phyloP scores from a whole-genome alignment of 2,113 vertebrate species.

The Panurus biarmicus region DNA sequence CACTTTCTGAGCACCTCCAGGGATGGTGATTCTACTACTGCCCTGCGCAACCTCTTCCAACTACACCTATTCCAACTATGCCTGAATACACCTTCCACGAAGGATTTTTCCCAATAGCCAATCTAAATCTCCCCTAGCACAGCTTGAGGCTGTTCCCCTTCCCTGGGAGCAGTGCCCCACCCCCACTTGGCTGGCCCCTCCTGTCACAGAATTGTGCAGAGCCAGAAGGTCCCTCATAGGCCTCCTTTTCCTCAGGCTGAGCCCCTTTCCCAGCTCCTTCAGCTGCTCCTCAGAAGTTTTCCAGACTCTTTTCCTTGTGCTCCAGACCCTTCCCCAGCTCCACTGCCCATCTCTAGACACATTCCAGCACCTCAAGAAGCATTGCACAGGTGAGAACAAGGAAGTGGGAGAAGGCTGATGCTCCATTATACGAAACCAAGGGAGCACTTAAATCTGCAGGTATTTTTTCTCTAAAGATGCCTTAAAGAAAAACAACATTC shows the following conservation, averaged over 20 bases:
- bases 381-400: accelerated
- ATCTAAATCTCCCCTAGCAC: not conserved
- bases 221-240: not conserved
- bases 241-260: not conserved
- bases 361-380: not conserved
- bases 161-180: not conserved
- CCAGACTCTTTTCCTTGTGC: not conserved
- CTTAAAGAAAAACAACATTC: not conserved
- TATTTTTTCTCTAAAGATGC: not conserved
- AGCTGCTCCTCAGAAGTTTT: not conserved
- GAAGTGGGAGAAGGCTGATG: not conserved
- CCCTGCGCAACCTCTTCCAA: not conserved
- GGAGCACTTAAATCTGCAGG: not conserved
- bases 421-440: not conserved
- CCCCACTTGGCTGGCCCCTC: accelerated
- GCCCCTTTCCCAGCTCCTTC: not conserved
- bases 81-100: too few species aligned
- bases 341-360: not conserved
- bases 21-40: not conserved
- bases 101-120: not conserved
- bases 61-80: too few species aligned
- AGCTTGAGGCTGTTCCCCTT: accelerated
- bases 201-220: not conserved
- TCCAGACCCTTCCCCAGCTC: not conserved
- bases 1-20: not conserved